Evolutionary conservation across 2,888 invertebrate species (phyloP), one percentile per base, ranked within the genome.

Genomic region (Rhabditoides inermis): DNA sequence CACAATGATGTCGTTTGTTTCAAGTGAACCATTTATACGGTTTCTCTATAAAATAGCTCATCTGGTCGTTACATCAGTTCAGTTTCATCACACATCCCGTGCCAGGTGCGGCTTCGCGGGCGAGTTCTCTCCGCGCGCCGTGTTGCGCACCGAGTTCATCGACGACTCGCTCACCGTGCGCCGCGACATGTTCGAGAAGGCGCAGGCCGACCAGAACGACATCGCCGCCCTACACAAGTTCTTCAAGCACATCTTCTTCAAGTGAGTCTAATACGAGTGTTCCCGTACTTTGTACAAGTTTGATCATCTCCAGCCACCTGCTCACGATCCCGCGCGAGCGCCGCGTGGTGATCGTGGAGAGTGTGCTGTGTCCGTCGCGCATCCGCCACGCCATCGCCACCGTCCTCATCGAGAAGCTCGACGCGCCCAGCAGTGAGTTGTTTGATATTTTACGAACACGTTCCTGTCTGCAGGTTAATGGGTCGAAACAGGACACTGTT

Each of bases 321-420:
- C 81, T 91, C 45, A 86, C 90, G 42, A 92, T 88, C 76, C 91
- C 94, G 0, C 91, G 92, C 78, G 92, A 90, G 72, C 83, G 90
- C 23, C 86, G 88, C 76, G 85, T 95, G 32, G 86, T 95, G 4
- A 82, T 95, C 28, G 85, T 94, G 22, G 95, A 95, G 79, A 90
- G 89, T 3, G 81, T 91, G 12, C 82, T 94, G 22, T 85, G 86
- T 30, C 86, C 85, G 3, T 87, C 88, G 0, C 78, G 84, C 50
- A 86, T 90, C 75, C 82, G 91, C 55, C 87, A 92, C 73, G 87
- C 87, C 0, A 80, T 95, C 10, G 91, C 67, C 2, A 57, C n/a
- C n/a, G n/a, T n/a, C 2, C 37, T 68, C 15, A 60, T 62, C 48
- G 60, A 68, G 44, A 49, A 49, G 26, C 53, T 56, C 57, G 26